Percentiles rank a stretch among this genome's conserved stretches.
Conservation (phyloP, 2,888 invertebrate genomes). For the Cremastinae sp. region DNA sequence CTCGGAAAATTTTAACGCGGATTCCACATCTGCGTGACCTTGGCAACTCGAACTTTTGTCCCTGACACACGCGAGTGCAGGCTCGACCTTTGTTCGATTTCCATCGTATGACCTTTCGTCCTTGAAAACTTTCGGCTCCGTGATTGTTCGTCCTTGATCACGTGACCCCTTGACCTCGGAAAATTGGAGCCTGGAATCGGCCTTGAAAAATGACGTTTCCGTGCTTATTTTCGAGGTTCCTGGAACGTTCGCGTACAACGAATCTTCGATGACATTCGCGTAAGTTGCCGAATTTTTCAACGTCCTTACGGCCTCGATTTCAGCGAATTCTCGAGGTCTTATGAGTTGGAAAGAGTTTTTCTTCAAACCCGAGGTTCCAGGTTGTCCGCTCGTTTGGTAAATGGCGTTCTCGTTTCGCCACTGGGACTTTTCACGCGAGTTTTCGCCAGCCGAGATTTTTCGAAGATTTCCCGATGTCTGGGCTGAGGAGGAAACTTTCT, state of each 20-base stretch:
- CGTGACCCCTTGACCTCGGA: too few relatives aligned
- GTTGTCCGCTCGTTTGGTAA: constrained; percentile 69
- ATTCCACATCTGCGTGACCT: constrained; percentile 42
- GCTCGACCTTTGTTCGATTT: too few relatives aligned
- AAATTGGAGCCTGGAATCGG: too few relatives aligned
- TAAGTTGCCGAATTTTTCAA: constrained; percentile 74
- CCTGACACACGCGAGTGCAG: not conserved
- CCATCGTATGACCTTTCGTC: too few relatives aligned
- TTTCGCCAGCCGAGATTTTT: constrained; percentile 72
- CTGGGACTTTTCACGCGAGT: constrained; percentile 27
- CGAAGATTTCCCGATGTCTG: constrained; percentile 83
- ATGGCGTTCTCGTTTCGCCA: constrained; percentile 70
- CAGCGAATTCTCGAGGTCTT: constrained; percentile 83
- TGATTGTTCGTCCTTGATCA: too few relatives aligned
- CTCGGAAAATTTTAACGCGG: not conserved
- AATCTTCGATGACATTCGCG: constrained; percentile 80
- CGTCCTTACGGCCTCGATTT: constrained; percentile 79
- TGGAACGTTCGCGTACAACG: constrained; percentile 72
- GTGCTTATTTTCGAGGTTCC: constrained; percentile 45
- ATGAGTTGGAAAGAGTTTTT: constrained; percentile 82
- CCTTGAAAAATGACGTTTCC: constrained; percentile 10
- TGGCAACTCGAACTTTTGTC: constrained; percentile 14
- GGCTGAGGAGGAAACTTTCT: constrained; percentile 83
- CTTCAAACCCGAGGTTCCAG: constrained; percentile 66
- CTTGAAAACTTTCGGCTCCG: too few relatives aligned